phyloP scores from a whole-genome alignment of 2,113 vertebrate genomes.

The Silurus asotus region DNA sequence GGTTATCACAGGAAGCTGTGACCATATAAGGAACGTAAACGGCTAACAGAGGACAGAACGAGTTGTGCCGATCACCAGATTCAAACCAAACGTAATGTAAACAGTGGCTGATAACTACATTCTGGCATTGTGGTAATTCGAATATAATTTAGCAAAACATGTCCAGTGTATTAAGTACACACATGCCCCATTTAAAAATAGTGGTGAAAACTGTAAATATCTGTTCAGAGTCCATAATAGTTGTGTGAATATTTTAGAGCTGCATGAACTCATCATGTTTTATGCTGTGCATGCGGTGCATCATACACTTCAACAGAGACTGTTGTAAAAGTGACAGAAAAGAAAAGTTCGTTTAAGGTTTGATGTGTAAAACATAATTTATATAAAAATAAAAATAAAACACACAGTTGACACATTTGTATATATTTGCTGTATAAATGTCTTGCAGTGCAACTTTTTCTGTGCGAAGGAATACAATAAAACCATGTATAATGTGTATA shows the following conservation, averaged over 20 bases:
- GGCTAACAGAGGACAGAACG: neutral
- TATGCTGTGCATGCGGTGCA: slow-evolving; percentile 8
- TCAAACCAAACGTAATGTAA: neutral
- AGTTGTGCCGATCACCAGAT: neutral
- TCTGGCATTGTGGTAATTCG: neutral
- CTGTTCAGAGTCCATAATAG: neutral
- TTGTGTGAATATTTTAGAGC: neutral
- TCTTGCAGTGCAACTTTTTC: slow-evolving; percentile 12
- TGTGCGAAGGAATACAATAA: slow-evolving; percentile 2
- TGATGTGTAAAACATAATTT: slow-evolving; percentile 18
- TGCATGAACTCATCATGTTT: slow-evolving; percentile 11
- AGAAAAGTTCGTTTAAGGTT: slow-evolving; percentile 11
- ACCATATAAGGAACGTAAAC: neutral
- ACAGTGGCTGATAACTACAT: neutral
- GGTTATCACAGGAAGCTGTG: slow-evolving; percentile 15
- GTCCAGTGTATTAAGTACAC: neutral
- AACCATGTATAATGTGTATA: slow-evolving; percentile 10
- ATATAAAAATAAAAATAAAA: neutral
- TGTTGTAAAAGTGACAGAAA: neutral
- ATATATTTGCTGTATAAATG: slow-evolving; percentile 12
- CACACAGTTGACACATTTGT: neutral
- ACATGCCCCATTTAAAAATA: neutral
- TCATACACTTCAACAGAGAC: slow-evolving; percentile 19
- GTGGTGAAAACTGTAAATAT: neutral
- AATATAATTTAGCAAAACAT: neutral